Conservation (phyloP, 2,113 vertebrate genomes). For the Cathartes aura region DNA sequence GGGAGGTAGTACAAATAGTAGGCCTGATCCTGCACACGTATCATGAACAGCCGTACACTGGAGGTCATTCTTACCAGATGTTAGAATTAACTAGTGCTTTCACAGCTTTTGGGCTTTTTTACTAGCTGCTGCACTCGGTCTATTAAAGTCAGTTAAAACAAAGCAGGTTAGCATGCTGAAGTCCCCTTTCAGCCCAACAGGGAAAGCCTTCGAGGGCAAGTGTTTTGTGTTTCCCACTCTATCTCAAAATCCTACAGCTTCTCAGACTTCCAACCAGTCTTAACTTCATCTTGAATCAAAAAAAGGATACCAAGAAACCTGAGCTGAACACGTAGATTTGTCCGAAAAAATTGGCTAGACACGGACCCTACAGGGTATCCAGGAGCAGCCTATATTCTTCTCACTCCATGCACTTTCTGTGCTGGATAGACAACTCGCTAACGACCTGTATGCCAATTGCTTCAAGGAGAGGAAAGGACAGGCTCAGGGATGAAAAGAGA, state of each 20-base stretch:
- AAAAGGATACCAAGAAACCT: background rate
- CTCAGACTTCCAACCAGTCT: background rate
- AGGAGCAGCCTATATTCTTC: background rate
- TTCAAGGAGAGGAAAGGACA: constrained; percentile 43
- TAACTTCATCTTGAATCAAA: background rate
- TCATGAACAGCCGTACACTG: background rate
- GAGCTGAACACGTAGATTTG: background rate
- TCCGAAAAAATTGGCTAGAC: background rate
- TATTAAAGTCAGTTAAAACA: constrained; percentile 30
- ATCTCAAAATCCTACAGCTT: background rate
- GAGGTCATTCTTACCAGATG: background rate
- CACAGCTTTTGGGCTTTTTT: background rate
- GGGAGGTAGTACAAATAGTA: background rate
- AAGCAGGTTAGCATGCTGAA: background rate
- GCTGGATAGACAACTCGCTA: background rate
- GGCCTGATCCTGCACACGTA: background rate
- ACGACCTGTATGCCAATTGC: background rate
- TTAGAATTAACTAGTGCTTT: constrained; percentile 10
- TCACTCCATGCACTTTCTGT: background rate
- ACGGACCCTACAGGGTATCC: background rate
- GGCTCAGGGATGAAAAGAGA: constrained; percentile 33
- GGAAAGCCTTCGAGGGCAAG: background rate
- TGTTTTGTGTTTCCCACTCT: background rate
- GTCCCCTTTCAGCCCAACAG: background rate
- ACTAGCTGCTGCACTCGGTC: background rate